phyloP scores from a whole-genome alignment of 2,888 invertebrate species.

The Yponomeuta plumbellus region DNA sequence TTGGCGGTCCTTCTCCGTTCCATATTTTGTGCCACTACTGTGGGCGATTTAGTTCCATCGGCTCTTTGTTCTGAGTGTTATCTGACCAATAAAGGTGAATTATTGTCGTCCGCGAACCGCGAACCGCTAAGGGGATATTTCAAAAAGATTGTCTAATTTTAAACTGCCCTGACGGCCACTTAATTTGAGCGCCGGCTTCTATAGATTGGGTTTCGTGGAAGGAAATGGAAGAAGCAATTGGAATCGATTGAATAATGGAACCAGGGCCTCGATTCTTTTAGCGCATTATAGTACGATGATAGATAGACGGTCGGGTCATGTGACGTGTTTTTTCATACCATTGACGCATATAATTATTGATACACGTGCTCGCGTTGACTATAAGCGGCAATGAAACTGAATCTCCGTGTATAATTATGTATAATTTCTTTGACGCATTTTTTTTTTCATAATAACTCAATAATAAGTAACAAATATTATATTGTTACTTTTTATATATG shows the following conservation, averaged over 20 bases:
- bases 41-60: constrained; percentile 8
- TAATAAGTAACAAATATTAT: no score
- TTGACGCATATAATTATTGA: no score
- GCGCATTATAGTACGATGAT: no score
- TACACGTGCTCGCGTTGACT: no score
- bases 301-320: no score
- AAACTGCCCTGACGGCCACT: constrained; percentile 47
- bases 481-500: no score
- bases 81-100: constrained; percentile 69
- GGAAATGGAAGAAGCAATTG: not conserved
- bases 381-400: no score
- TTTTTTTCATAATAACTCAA: no score
- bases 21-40: not conserved
- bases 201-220: constrained; percentile 2
- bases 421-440: no score
- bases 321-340: no score
- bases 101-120: constrained; percentile 57
- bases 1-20: not conserved
- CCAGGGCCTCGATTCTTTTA: no score
- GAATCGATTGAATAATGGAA: not conserved
- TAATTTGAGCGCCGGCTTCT: constrained; percentile 31
- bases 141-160: constrained; percentile 69
- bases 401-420: no score
- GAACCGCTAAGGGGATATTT: constrained; percentile 57
- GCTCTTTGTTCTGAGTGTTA: constrained; percentile 33